A percentile compares a stretch with the other conserved stretches of the same genome.
These are phyloP conservation scores for Malthinus flaveolus DNA, from an alignment of 2,888 invertebrate genomes.

Conservation along the genomic window DNA sequence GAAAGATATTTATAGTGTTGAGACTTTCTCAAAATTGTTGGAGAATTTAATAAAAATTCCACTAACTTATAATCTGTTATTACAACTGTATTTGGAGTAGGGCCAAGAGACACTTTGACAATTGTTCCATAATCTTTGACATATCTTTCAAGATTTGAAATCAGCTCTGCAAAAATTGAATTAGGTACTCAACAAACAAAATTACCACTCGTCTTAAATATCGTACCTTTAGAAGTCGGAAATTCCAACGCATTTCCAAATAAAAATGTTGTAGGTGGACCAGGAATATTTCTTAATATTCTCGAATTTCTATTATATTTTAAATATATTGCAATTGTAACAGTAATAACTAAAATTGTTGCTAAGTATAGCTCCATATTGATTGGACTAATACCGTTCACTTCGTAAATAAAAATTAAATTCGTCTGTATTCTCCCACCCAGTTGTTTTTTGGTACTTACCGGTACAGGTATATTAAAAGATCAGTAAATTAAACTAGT, in stretches of 20 bases:
- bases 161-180: conserved; percentile 21
- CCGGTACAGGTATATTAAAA: too few species aligned
- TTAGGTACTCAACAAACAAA: too few species aligned
- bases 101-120: conserved; percentile 29
- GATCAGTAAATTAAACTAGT: too few species aligned
- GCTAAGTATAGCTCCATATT: too few species aligned
- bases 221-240: conserved; percentile 8
- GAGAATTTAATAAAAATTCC: conserved; percentile 43
- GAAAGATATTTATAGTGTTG: conserved; percentile 43
- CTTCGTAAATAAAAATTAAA: too few species aligned
- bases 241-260: conserved; percentile 17
- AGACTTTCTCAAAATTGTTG: conserved; percentile 45
- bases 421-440: too few species aligned
- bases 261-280: conserved; percentile 42
- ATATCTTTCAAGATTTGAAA: conserved; percentile 12
- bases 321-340: too few species aligned
- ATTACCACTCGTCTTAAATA: too few species aligned
- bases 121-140: conserved; percentile 25
- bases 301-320: conserved; percentile 4
- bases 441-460: too few species aligned
- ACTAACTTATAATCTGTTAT: conserved; percentile 25
- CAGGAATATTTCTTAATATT: conserved; percentile 31
- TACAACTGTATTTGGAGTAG: conserved; percentile 16
- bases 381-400: too few species aligned
- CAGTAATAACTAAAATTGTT: too few species aligned